Base-by-base conservation (phyloP, 2,113 vertebrate species). In the Phainopepla nitens region DNA sequence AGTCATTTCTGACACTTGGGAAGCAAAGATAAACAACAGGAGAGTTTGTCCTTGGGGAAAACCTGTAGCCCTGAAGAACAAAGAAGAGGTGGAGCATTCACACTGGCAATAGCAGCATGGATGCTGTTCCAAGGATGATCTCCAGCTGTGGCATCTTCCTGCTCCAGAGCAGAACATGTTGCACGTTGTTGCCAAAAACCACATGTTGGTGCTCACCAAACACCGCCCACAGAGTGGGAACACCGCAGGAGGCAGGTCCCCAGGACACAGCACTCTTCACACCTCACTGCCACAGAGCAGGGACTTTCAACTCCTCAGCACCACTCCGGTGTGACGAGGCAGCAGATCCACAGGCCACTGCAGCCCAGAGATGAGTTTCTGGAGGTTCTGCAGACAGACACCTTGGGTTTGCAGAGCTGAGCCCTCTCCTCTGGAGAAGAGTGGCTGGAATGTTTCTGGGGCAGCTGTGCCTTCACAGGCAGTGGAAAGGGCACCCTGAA, bases 141-240 rank as follows among this genome's bases (percentile, higher is more conserved):
- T 90, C 54, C 33, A 66, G 9, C 51, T 36, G 22, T 23, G 56
- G 36, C 8, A 2, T 50, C 44, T 56, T 27, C n/a, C 47, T 2
- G 1, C 39, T 66, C 62, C 60, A 41, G 45, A 57, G 57, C 50
- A 44, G 62, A 75, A 19, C 18, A 36, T 12, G 24, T 8, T 0
- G 5, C 36, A 56, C 9, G 10, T 17, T 14, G 2, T 1, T 90
- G 60, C 49, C 9, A 10, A 71, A 71, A 93, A 92, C 27, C 7
- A 6, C 56, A 20, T 1, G 0, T 28, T 1, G 2, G 24, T 25
- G 23, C 28, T 22, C 0, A 0, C 39, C 36, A 72, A 72, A 72
- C 1, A 2, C 36, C 35, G 53, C 24, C 56, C 21, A 8, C 13
- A 35, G 27, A 13, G 3, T 36, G 56, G 25, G 39, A 29, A 61